These are phyloP conservation scores for Lophura nycthemera DNA, from an alignment of 2,113 vertebrate genomes.

Conservation along the genomic window DNA sequence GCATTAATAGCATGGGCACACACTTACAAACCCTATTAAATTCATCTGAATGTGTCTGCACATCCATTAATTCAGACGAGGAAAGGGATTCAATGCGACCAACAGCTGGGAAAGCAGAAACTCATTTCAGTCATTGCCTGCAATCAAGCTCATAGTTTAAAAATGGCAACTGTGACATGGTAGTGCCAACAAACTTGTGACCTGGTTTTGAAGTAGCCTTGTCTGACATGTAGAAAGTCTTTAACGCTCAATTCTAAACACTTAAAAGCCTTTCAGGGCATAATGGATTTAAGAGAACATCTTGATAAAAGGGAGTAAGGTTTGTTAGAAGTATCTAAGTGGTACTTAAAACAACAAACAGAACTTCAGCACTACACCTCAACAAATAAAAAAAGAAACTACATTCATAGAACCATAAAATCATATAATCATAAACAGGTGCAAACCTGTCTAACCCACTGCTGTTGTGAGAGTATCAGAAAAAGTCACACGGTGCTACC, in stretches of 20 bases:
- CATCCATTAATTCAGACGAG: not conserved
- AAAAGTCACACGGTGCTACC: not conserved
- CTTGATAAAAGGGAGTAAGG: conserved; percentile 7
- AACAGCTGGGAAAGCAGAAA: not conserved
- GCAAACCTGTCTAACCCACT: conserved; percentile 46
- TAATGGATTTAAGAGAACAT: conserved; percentile 6
- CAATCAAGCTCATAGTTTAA: not conserved
- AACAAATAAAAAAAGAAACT: conserved; percentile 53
- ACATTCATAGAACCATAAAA: conserved; percentile 46
- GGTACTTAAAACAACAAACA: not conserved
- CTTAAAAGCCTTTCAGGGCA: not conserved
- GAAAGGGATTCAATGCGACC: not conserved
- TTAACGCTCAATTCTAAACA: conserved; percentile 3
- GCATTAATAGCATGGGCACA: not conserved
- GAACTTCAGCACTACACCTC: conserved; percentile 37
- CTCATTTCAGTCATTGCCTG: not conserved
- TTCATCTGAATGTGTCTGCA: not conserved
- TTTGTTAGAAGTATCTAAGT: conserved; percentile 5
- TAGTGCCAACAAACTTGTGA: not conserved
- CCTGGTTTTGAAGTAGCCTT: too few species aligned
- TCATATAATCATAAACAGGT: not conserved
- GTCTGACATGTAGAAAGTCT: not conserved
- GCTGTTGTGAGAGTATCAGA: not conserved
- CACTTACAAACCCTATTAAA: not conserved
- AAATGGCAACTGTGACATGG: not conserved